These are phyloP conservation scores for Pachyseris speciosa DNA, from an alignment of 64 coral and sea anemone species.

Conservation along the genomic window DNA sequence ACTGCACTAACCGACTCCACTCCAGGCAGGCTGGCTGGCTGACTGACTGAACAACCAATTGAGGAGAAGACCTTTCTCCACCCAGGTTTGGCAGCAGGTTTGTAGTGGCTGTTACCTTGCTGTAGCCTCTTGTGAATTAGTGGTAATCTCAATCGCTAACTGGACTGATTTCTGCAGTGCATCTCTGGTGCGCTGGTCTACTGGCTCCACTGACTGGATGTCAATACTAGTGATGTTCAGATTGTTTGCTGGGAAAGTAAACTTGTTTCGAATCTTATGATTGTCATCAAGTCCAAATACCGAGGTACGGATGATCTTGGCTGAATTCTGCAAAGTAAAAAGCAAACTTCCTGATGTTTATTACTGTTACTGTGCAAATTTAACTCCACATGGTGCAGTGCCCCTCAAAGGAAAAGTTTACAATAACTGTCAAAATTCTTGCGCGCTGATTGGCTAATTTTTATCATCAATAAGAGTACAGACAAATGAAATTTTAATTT, in stretches of 20 bases:
- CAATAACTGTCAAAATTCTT: too few species aligned
- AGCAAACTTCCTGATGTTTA: background rate
- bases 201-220: constrained; percentile 99
- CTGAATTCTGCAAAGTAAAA: constrained; percentile 82
- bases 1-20: too few species aligned
- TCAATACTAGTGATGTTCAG: constrained; percentile 96
- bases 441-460: too few species aligned
- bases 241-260: constrained; percentile 93
- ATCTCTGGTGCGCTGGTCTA: constrained; percentile 95
- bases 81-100: background rate
- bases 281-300: constrained; percentile 99
- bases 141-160: constrained; percentile 98
- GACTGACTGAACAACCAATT: too few species aligned
- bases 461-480: too few species aligned
- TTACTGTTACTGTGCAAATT: too few species aligned
- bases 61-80: too few species aligned
- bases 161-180: constrained; percentile 98
- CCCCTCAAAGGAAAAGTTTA: too few species aligned
- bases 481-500: too few species aligned
- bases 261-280: constrained; percentile 90
- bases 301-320: constrained; percentile 97
- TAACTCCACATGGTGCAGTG: too few species aligned
- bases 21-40: too few species aligned
- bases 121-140: constrained; percentile 98
- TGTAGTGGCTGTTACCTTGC: constrained; percentile 63